These are phyloP conservation scores for Drosophila equinoxialis DNA, from an alignment of 1,140 invertebrate genomes.

Conservation along the genomic window DNA sequence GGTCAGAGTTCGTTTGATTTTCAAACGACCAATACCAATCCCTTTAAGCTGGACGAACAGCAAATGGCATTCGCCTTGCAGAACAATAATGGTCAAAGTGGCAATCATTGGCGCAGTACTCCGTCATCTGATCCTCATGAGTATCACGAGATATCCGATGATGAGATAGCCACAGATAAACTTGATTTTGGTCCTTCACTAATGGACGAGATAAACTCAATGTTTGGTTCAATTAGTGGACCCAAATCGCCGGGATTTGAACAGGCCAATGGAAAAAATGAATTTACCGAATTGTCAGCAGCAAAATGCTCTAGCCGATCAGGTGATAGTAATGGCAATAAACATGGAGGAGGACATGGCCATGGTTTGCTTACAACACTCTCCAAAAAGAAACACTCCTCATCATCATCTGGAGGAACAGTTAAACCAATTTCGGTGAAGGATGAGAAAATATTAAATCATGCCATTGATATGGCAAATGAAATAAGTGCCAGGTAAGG, in stretches of 20 bases:
- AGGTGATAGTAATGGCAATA: conserved; percentile 69
- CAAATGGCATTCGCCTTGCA: conserved; percentile 67
- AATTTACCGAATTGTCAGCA: conserved; percentile 88
- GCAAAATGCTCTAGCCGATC: conserved; percentile 77
- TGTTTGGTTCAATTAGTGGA: conserved; percentile 89
- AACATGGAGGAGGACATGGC: conserved; percentile 38
- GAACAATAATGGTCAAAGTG: conserved; percentile 59
- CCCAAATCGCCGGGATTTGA: conserved; percentile 86
- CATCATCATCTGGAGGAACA: conserved; percentile 87
- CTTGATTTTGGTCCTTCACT: conserved; percentile 96
- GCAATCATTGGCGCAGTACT: conserved; percentile 48
- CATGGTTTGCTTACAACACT: conserved; percentile 48
- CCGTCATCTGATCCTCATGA: conserved; percentile 87
- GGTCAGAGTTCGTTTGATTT: conserved; percentile 77
- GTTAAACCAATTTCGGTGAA: conserved; percentile 97
- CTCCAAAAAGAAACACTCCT: conserved; percentile 86
- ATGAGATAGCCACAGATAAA: conserved; percentile 87
- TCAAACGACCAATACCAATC: conserved; percentile 72
- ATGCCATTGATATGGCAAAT: conserved; percentile 96
- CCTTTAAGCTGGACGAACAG: conserved; percentile 71
- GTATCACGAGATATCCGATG: conserved; percentile 96
- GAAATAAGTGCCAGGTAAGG: conserved; percentile 91
- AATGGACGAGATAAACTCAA: conserved; percentile 97
- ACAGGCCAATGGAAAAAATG: conserved; percentile 85
- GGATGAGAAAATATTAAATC: conserved; percentile 96